Evolutionary conservation across 2,113 vertebrate species (phyloP).

Genomic region (Sinocyclocheilus grahami): DNA sequence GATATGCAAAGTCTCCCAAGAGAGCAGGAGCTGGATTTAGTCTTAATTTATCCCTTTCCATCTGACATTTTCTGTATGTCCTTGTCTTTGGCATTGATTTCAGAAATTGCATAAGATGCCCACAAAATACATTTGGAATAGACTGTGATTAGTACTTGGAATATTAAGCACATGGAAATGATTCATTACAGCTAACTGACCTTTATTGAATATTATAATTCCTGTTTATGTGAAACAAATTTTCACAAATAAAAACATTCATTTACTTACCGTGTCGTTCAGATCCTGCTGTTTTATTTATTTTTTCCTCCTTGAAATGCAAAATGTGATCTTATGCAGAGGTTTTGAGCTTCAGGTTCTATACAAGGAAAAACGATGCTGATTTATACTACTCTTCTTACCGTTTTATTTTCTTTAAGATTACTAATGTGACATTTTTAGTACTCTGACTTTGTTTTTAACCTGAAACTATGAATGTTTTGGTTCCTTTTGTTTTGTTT

Average conservation of each 20-base stretch:
- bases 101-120: not conserved
- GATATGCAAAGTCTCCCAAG: not conserved
- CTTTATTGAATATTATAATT: not conserved
- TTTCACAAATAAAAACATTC: not conserved
- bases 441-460: not conserved
- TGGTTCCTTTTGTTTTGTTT: not conserved
- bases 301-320: not conserved
- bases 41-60: not conserved
- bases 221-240: not conserved
- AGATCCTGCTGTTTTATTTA: not conserved
- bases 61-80: not conserved
- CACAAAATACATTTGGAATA: not conserved
- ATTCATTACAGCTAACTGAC: slow-evolving; percentile 1
- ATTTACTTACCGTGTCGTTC: not conserved
- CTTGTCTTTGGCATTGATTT: slow-evolving; percentile 11
- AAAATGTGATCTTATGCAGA: not conserved
- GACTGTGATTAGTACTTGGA: not conserved
- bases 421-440: not conserved
- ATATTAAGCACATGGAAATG: not conserved
- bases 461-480: not conserved
- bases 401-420: not conserved
- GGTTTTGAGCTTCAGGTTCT: not conserved
- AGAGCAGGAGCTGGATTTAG: not conserved
- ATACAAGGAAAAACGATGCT: too few relatives aligned
- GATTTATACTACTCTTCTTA: too few relatives aligned